A percentile compares a stretch with the other conserved stretches of the same genome.
phyloP scores from a whole-genome alignment of 2,797 vertebrate species.

The Hephaestus fuliginosus region DNA sequence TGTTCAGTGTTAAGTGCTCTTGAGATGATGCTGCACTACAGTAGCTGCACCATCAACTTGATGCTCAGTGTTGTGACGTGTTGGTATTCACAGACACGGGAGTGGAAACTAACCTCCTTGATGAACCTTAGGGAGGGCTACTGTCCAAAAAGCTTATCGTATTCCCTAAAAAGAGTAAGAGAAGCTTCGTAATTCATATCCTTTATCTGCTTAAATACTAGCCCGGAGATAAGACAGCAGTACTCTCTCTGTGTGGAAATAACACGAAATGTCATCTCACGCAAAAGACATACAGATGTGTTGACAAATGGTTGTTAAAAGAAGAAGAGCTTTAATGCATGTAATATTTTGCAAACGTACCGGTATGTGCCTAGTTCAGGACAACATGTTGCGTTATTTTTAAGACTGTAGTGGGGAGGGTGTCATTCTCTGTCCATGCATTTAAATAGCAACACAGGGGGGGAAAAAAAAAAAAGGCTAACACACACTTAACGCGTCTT shows the following conservation, averaged over 20 bases:
- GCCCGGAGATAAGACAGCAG: not conserved
- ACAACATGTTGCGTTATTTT: slow-evolving; percentile 67
- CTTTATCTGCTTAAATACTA: not conserved
- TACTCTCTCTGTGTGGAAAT: slow-evolving; percentile 2
- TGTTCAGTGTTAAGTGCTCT: slow-evolving; percentile 2
- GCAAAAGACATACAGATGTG: slow-evolving; percentile 62
- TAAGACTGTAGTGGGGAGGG: slow-evolving; percentile 77
- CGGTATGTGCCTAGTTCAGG: slow-evolving; percentile 65
- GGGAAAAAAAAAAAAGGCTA: slow-evolving; percentile 38
- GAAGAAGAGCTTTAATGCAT: slow-evolving; percentile 76
- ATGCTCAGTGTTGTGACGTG: slow-evolving; percentile 13
- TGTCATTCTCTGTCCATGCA: slow-evolving; percentile 79
- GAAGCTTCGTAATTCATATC: not conserved
- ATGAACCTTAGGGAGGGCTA: not conserved
- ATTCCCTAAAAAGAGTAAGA: slow-evolving; percentile 8
- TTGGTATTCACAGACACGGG: slow-evolving; percentile 3
- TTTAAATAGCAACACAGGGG: slow-evolving; percentile 79
- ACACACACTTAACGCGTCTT: slow-evolving; percentile 76
- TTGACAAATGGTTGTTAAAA: slow-evolving; percentile 78
- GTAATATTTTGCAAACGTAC: slow-evolving; percentile 72
- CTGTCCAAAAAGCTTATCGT: not conserved
- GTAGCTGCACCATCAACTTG: slow-evolving; percentile 10
- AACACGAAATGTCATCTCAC: slow-evolving; percentile 41
- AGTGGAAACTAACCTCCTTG: slow-evolving; percentile 16
- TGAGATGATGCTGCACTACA: slow-evolving; percentile 13